A percentile compares a stretch with the other conserved stretches of the same genome.
Evolutionary conservation across 2,113 vertebrate genomes (phyloP).

Genomic region (Nanorana parkeri): DNA sequence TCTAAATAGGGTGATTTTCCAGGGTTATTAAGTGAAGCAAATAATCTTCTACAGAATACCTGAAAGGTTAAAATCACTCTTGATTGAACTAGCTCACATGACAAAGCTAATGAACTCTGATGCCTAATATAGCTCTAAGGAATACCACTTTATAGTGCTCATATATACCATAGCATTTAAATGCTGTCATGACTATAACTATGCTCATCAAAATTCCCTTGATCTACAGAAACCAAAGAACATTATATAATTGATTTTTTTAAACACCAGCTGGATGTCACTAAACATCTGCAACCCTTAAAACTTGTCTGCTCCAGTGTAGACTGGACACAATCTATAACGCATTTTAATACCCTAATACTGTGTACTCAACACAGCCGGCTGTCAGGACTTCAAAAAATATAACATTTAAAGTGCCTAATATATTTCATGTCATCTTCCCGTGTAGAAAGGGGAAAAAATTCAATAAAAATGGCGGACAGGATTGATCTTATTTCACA

Average conservation of each 20-base stretch:
- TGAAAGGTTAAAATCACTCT: neutral
- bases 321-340: constrained; percentile 31
- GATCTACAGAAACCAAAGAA: constrained; percentile 5
- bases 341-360: constrained; percentile 36
- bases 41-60: neutral
- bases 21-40: neutral
- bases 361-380: constrained; percentile 24
- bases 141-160: neutral
- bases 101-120: constrained; percentile 3
- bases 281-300: neutral
- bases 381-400: constrained; percentile 31
- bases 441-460: constrained; percentile 8
- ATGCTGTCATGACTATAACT: neutral
- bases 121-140: neutral
- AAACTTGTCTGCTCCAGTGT: neutral
- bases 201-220: neutral
- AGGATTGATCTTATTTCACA: constrained; percentile 48
- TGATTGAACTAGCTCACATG: neutral
- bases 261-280: neutral
- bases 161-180: constrained; percentile 2
- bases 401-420: constrained; percentile 33
- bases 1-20: neutral
- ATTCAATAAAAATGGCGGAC: constrained; percentile 41
- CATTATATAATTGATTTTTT: constrained; percentile 8
- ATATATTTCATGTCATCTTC: constrained; percentile 48